Base-by-base conservation (phyloP, 2,888 invertebrate genomes). In the Serripes groenlandicus region DNA sequence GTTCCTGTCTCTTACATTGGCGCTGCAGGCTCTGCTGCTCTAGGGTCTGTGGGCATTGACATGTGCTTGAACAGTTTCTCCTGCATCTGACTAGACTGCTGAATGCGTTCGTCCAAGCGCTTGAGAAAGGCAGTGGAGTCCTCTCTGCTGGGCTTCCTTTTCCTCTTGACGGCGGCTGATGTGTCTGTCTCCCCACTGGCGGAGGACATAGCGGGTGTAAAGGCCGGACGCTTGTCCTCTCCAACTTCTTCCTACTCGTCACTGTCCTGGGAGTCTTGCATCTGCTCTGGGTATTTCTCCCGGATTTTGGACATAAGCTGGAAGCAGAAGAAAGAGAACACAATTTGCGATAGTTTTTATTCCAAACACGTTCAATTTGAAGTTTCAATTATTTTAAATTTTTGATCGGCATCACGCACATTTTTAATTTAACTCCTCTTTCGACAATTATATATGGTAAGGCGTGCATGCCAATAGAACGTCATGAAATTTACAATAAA, bases 101-200 rank as follows among this genome's bases (percentile, higher is more conserved):
- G 66, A 11, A 78, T 78, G 35, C 78, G 58, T 26, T 78, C 72
- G 26, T 78, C 49, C 78, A 72, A 78, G 72, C 72, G 72, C 35
- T 78, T 72, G 54, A 72, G 78, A 11, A 78, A 78, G 72, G 78
- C 72, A n/a, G 72, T 64, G 28, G 72, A 72, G 15, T 78, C 72
- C 21, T 79, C 78, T 58, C 60, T 74, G 66, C 74, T 74, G n/a
- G 74, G 15, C 49, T 78, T 74, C 42, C 15, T 42, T 68, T 69
- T 79, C 49, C 34, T 23, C 64, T 79, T 66, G 26, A 21, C 23
- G 73, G 74, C 56, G 11, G 69, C 58, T 18, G 73, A 74, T 69
- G 71, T 62, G 54, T 56, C 74, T 73, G 30, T 23, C n/a, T 79
- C 78, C 21, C 37, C 78, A 69, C 78, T 74, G 49, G 68, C 60